These are phyloP conservation scores for Lacerta bilineata DNA, from an alignment of 2,797 vertebrate species.

Conservation along the genomic window DNA sequence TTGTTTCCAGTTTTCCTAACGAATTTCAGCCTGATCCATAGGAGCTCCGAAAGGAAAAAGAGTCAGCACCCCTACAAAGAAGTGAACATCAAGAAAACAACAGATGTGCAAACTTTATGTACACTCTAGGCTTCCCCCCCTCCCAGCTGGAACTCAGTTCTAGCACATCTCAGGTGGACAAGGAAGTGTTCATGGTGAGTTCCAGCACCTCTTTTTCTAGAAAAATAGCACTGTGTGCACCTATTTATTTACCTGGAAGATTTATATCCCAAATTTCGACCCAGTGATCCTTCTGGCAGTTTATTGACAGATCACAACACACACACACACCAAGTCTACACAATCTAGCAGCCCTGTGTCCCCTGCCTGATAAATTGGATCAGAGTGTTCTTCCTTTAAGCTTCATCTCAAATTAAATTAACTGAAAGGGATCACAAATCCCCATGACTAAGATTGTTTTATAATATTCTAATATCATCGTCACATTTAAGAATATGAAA, in stretches of 20 bases:
- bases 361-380: not conserved
- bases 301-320: too few relatives aligned
- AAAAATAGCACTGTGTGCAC: too few relatives aligned
- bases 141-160: too few relatives aligned
- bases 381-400: not conserved
- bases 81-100: too few relatives aligned
- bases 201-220: too few relatives aligned
- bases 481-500: too few relatives aligned
- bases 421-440: not conserved
- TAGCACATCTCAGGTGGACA: too few relatives aligned
- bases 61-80: not conserved
- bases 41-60: not conserved
- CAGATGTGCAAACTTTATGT: too few relatives aligned
- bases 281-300: not conserved
- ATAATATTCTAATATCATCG: not conserved
- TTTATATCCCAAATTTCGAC: not conserved
- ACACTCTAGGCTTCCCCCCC: too few relatives aligned
- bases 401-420: not conserved
- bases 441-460: not conserved
- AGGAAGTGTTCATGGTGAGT: too few relatives aligned
- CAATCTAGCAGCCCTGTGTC: too few relatives aligned
- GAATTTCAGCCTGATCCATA: not conserved
- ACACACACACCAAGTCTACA: too few relatives aligned
- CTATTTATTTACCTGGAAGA: not conserved
- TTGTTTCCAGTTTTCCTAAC: not conserved